phyloP scores from a whole-genome alignment of 2,113 vertebrate genomes.

The Alosa alosa region DNA sequence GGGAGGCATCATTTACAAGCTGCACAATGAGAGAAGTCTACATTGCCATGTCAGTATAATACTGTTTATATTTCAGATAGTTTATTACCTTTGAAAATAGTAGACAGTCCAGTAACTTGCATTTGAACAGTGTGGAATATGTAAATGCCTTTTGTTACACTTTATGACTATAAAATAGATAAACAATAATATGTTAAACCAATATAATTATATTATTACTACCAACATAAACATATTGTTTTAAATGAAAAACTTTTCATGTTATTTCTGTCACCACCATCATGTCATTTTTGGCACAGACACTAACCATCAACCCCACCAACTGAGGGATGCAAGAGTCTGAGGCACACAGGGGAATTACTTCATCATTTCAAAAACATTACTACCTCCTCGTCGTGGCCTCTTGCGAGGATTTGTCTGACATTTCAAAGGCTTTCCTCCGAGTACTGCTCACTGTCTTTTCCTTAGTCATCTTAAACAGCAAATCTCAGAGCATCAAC shows the following conservation, averaged over 20 bases:
- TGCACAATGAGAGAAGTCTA: background rate
- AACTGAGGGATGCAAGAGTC: conserved; percentile 35
- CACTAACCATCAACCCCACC: conserved; percentile 14
- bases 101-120: background rate
- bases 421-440: conserved; percentile 65
- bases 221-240: too few relatives aligned
- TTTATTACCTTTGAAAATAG: background rate
- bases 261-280: background rate
- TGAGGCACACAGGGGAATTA: conserved; percentile 34
- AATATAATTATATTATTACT: too few relatives aligned
- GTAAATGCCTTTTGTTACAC: background rate
- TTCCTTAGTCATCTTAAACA: conserved; percentile 49
- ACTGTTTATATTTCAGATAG: background rate
- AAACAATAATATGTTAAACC: background rate
- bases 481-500: conserved; percentile 67
- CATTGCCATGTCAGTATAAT: background rate
- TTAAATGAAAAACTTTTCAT: background rate
- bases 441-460: conserved; percentile 54
- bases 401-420: conserved; percentile 60
- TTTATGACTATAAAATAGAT: background rate
- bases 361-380: conserved; percentile 57
- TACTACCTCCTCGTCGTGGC: conserved; percentile 57
- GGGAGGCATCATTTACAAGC: background rate
- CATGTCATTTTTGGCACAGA: background rate
- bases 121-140: background rate